Evolutionary conservation across 2,113 vertebrate species (phyloP).

Genomic region (Ameiurus melas): DNA sequence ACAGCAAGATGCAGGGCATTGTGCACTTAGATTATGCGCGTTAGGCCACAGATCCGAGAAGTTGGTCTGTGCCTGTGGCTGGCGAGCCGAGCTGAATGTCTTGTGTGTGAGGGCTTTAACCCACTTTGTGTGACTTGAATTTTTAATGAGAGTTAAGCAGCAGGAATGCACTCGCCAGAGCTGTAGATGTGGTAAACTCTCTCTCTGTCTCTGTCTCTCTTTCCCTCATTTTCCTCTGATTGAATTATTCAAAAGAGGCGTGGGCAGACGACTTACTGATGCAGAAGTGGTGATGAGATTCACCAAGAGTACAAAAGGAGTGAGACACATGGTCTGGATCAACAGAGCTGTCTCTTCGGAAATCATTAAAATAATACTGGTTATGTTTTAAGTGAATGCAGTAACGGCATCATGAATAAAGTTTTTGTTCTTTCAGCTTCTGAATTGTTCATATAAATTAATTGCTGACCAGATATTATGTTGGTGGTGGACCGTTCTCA

Average conservation of each 20-base stretch:
- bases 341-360: slow-evolving; percentile 20
- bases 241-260: slow-evolving; percentile 47
- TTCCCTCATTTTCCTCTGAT: slow-evolving; percentile 9
- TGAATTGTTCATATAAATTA: not conserved
- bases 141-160: slow-evolving; percentile 62
- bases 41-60: slow-evolving; percentile 50
- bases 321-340: slow-evolving; percentile 33
- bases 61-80: slow-evolving; percentile 43
- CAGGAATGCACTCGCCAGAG: slow-evolving; percentile 51
- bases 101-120: slow-evolving; percentile 61
- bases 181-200: slow-evolving; percentile 28
- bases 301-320: slow-evolving; percentile 35
- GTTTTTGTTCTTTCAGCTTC: not conserved
- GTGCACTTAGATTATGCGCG: slow-evolving; percentile 50
- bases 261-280: slow-evolving; percentile 39
- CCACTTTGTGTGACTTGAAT: slow-evolving; percentile 69
- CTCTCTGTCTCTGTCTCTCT: slow-evolving; percentile 26
- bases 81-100: slow-evolving; percentile 58
- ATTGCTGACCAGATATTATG: not conserved
- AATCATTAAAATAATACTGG: not conserved
- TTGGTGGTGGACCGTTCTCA: not conserved
- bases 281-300: slow-evolving; percentile 47
- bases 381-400: not conserved
- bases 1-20: slow-evolving; percentile 52
- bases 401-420: not conserved